These are phyloP conservation scores for Heliothis subflexa DNA, from an alignment of 1,140 invertebrate genomes.

Conservation along the genomic window DNA sequence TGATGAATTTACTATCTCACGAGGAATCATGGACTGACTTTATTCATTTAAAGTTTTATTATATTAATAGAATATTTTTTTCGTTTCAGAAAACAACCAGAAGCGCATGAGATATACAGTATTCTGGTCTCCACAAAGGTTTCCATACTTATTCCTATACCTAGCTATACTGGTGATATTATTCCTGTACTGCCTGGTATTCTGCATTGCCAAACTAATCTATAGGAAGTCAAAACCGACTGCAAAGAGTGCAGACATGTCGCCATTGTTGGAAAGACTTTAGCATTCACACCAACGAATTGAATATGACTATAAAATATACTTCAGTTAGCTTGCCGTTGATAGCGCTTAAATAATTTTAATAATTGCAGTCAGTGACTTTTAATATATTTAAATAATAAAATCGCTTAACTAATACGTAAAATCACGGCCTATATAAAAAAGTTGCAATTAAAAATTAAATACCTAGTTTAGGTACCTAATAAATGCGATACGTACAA, in stretches of 20 bases:
- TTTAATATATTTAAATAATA: no score
- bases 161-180: constrained; percentile 61
- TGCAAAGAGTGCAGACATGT: constrained; percentile 42
- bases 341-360: neutral
- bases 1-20: neutral
- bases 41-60: constrained; percentile 26
- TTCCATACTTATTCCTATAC: constrained; percentile 75
- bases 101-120: constrained; percentile 74
- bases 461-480: no score
- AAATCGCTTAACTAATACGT: no score
- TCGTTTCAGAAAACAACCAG: constrained; percentile 74
- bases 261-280: constrained; percentile 51
- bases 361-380: neutral
- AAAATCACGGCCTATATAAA: no score
- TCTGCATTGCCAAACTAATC: constrained; percentile 53
- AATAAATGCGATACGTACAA: no score
- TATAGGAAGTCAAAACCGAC: constrained; percentile 7
- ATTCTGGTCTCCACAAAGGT: constrained; percentile 81
- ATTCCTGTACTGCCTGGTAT: constrained; percentile 58
- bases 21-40: no score
- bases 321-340: neutral
- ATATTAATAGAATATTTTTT: constrained; percentile 20
- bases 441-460: no score
- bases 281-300: constrained; percentile 1
- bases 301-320: neutral